A percentile compares a stretch with the other conserved stretches of the same genome.
These are phyloP conservation scores for Sus cebifrons DNA, from an alignment of 2,797 vertebrate genomes.

Conservation along the genomic window DNA sequence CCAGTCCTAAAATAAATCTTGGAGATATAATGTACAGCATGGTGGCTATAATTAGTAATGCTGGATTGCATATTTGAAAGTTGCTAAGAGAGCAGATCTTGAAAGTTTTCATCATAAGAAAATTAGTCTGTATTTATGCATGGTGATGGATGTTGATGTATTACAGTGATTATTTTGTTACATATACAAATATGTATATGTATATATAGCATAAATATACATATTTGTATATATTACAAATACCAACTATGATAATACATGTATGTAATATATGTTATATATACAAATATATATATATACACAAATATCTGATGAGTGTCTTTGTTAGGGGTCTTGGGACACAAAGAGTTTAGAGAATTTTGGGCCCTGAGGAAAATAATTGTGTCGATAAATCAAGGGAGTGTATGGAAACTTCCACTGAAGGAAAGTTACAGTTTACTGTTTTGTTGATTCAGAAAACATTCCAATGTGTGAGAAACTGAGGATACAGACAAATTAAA, in stretches of 20 bases:
- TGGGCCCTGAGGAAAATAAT: not conserved
- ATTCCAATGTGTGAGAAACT: not conserved
- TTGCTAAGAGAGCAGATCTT: no score
- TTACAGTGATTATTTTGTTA: not conserved
- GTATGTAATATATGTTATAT: not conserved
- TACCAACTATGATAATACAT: no score
- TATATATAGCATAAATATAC: no score
- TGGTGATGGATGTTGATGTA: not conserved
- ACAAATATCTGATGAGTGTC: not conserved
- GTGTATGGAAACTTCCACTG: not conserved
- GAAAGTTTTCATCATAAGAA: no score
- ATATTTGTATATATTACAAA: no score
- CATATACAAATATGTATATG: not conserved
- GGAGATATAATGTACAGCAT: not conserved
- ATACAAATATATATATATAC: not conserved
- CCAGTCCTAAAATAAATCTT: not conserved
- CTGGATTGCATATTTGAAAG: not conserved
- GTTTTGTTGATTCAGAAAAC: not conserved
- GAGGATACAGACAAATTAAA: not conserved
- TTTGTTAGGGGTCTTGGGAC: not conserved
- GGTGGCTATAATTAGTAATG: not conserved
- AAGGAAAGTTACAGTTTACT: not conserved
- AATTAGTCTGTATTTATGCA: no score
- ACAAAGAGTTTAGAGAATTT: not conserved
- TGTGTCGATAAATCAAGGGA: not conserved